Conservation (phyloP, 2,797 vertebrate genomes). For the Helicolenus hilgendorfi region DNA sequence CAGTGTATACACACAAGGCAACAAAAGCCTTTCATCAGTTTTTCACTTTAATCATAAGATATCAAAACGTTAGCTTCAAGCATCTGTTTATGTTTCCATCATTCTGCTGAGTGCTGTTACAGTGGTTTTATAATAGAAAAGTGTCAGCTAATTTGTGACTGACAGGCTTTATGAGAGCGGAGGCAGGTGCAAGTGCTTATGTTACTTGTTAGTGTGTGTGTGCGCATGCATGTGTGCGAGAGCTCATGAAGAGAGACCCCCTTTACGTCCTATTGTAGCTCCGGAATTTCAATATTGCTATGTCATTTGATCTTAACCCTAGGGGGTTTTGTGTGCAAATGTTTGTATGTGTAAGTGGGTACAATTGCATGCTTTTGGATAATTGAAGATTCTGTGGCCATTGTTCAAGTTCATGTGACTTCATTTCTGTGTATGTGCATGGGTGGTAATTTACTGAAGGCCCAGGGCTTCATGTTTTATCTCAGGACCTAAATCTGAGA, state of each 20-base stretch:
- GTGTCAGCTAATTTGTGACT: slow-evolving; percentile 43
- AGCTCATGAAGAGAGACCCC: slow-evolving; percentile 30
- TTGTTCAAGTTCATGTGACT: slow-evolving; percentile 47
- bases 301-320: slow-evolving; percentile 68
- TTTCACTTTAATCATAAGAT: background rate
- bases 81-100: background rate
- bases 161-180: slow-evolving; percentile 27
- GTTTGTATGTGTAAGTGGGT: slow-evolving; percentile 17
- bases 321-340: slow-evolving; percentile 30
- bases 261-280: slow-evolving; percentile 63
- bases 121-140: background rate
- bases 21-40: slow-evolving; percentile 14
- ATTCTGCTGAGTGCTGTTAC: background rate
- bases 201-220: slow-evolving; percentile 49
- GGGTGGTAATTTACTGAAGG: slow-evolving; percentile 11
- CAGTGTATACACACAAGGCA: background rate
- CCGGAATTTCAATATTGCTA: slow-evolving; percentile 76
- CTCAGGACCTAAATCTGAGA: slow-evolving; percentile 23
- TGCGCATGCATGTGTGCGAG: background rate
- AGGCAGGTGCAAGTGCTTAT: slow-evolving; percentile 71
- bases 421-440: slow-evolving; percentile 8
- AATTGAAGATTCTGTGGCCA: slow-evolving; percentile 39
- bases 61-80: background rate
- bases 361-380: slow-evolving; percentile 32
- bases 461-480: slow-evolving; percentile 3